These are phyloP conservation scores for Brachionus sp. DNA, from an alignment of 1,140 invertebrate species.

Conservation along the genomic window DNA sequence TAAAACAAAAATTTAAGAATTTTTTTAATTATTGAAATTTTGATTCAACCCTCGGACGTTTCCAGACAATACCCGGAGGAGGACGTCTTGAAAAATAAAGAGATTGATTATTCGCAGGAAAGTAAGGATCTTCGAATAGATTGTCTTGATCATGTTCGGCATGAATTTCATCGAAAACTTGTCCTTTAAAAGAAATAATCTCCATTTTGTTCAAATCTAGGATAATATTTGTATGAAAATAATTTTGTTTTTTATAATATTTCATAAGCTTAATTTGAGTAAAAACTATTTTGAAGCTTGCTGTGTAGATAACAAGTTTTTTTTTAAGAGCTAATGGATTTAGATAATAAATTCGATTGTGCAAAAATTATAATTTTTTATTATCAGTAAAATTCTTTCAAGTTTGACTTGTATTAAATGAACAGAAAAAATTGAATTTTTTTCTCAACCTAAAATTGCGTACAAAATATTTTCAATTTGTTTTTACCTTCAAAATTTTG, in stretches of 20 bases:
- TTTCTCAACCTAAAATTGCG: not conserved
- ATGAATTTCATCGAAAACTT: slow-evolving; percentile 50
- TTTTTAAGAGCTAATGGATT: not conserved
- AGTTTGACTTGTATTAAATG: not conserved
- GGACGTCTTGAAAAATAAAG: slow-evolving; percentile 57
- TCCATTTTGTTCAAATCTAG: not conserved
- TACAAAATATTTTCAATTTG: not conserved
- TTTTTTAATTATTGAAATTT: not conserved
- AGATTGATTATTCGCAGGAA: slow-evolving; percentile 63
- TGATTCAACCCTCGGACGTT: not conserved
- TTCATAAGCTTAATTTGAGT: not conserved
- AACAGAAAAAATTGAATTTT: not conserved
- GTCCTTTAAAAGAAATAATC: slow-evolving; percentile 44
- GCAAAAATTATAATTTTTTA: not conserved
- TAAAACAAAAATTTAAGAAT: not conserved
- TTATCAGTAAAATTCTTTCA: not conserved
- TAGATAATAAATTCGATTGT: not conserved
- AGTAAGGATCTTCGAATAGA: slow-evolving; percentile 70
- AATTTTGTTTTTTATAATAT: not conserved
- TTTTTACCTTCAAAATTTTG: not conserved
- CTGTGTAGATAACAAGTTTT: not conserved
- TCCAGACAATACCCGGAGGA: not conserved
- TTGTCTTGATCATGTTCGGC: slow-evolving; percentile 57
- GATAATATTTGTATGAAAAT: not conserved
- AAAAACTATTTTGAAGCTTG: not conserved